These are phyloP conservation scores for Tyrannus savana DNA, from an alignment of 2,113 vertebrate species.

Conservation along the genomic window DNA sequence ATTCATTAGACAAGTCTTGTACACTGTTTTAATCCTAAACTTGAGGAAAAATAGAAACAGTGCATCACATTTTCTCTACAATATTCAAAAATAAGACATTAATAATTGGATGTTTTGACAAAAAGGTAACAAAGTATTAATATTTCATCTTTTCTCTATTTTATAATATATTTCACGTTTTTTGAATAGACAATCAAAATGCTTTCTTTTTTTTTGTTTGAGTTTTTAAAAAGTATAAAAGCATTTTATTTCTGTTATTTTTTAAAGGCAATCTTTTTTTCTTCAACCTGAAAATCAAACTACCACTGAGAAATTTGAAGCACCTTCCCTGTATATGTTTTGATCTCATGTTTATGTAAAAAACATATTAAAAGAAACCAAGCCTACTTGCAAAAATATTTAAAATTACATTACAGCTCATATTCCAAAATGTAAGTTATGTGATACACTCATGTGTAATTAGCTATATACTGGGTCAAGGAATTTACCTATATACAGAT, in stretches of 20 bases:
- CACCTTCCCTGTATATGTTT: background rate
- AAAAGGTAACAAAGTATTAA: background rate
- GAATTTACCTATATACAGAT: background rate
- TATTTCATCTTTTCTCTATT: background rate
- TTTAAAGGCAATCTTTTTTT: background rate
- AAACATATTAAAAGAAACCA: background rate
- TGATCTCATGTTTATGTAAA: background rate
- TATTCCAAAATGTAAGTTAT: background rate
- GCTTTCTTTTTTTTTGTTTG: background rate
- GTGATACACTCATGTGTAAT: accelerated
- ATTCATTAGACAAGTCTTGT: background rate
- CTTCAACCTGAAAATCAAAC: background rate
- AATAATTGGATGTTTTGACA: background rate
- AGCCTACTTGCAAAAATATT: background rate
- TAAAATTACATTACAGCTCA: background rate
- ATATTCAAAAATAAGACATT: background rate
- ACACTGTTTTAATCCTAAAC: background rate
- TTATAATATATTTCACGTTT: background rate
- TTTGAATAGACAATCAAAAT: background rate
- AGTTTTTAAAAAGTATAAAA: background rate
- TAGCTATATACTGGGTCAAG: background rate
- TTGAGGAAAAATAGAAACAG: background rate
- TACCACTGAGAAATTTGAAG: background rate
- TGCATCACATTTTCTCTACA: background rate
- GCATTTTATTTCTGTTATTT: background rate